Conservation (phyloP, 2,888 invertebrate species). For the Globia sparganii region DNA sequence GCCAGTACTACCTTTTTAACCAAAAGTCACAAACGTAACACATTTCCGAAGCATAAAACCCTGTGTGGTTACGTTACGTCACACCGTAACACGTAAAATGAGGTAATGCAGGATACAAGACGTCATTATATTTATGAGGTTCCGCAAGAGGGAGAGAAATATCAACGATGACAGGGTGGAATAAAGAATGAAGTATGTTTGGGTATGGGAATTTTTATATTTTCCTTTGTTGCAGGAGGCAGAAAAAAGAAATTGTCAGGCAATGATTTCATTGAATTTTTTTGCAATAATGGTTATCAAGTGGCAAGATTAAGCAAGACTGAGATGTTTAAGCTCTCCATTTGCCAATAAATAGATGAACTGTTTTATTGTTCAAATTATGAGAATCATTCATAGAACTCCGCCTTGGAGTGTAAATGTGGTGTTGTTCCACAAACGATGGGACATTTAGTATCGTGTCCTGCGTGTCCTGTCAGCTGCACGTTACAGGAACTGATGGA, state of each 20-base stretch:
- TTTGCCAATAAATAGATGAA: neutral
- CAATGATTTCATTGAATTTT: neutral
- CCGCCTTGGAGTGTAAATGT: too few relatives aligned
- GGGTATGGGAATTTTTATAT: conserved; percentile 14
- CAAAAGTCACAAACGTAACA: conserved; percentile 25
- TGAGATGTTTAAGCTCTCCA: neutral
- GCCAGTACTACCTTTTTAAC: conserved; percentile 1
- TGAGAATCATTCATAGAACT: neutral
- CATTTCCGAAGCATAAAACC: conserved; percentile 59
- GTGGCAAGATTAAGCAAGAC: neutral
- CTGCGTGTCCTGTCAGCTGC: too few relatives aligned
- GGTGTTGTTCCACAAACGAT: too few relatives aligned
- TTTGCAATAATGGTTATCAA: neutral
- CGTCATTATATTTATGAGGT: conserved; percentile 75
- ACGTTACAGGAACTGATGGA: too few relatives aligned
- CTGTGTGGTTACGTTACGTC: conserved; percentile 69
- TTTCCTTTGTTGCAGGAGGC: neutral
- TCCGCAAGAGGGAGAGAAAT: conserved; percentile 63
- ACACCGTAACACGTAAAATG: conserved; percentile 71
- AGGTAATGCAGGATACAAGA: conserved; percentile 66
- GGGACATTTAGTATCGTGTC: too few relatives aligned
- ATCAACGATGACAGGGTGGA: conserved; percentile 66
- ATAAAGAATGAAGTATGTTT: conserved; percentile 52
- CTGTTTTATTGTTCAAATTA: neutral
- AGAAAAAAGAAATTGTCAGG: too few relatives aligned